These are phyloP conservation scores for Ennomos fuscantarius DNA, from an alignment of 2,888 invertebrate species.

Conservation along the genomic window DNA sequence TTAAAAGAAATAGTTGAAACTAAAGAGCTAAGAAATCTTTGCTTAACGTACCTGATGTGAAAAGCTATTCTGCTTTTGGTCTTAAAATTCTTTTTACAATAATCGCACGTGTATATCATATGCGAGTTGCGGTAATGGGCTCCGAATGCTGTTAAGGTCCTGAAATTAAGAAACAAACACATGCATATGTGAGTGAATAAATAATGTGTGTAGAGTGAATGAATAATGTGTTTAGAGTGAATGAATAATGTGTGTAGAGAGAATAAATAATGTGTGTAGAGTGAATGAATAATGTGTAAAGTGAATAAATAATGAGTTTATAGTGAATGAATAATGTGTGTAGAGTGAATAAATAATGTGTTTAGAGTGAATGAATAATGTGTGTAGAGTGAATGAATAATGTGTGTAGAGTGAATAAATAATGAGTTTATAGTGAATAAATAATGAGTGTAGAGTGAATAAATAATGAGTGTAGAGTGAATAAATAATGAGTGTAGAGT, in stretches of 20 bases:
- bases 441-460: no score
- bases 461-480: no score
- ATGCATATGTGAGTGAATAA: not conserved
- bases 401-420: no score
- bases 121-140: conserved; percentile 41
- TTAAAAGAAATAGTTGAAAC: no score
- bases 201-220: no score
- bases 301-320: no score
- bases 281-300: no score
- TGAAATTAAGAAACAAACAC: conserved; percentile 11
- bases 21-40: no score
- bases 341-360: not conserved
- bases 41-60: conserved; percentile 32
- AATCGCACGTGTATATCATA: conserved; percentile 38
- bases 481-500: not conserved
- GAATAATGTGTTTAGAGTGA: no score
- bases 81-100: conserved; percentile 30
- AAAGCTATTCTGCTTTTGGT: conserved; percentile 30
- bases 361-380: not conserved
- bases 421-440: no score
- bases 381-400: not conserved
- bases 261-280: no score
- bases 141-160: conserved; percentile 29
- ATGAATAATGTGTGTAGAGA: no score
- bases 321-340: not conserved